These are phyloP conservation scores for Eulithis prunata DNA, from an alignment of 2,888 invertebrate species.

Conservation along the genomic window DNA sequence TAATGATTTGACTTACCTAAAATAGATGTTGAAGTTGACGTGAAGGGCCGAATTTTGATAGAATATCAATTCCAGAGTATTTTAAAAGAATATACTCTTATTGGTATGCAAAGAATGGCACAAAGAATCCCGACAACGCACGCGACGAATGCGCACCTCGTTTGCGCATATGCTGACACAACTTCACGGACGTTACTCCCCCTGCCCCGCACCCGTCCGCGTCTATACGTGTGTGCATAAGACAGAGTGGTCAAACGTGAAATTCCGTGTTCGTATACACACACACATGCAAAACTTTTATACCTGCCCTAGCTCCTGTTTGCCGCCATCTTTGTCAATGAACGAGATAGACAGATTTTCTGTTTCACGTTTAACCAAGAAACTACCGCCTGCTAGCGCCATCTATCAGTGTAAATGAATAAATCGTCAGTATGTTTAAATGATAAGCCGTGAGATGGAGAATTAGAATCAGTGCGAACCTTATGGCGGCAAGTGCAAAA, in stretches of 20 bases:
- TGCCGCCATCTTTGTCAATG: slow-evolving; percentile 76
- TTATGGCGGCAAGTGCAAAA: not conserved
- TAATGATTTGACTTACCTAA: slow-evolving; percentile 89
- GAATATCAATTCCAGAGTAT: slow-evolving; percentile 87
- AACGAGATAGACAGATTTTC: slow-evolving; percentile 64
- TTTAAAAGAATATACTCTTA: slow-evolving; percentile 89
- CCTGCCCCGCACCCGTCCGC: slow-evolving; percentile 79
- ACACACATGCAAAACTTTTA: slow-evolving; percentile 65
- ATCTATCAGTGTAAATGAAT: slow-evolving; percentile 49
- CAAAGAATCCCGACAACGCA: slow-evolving; percentile 98
- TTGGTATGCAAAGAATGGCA: slow-evolving; percentile 98
- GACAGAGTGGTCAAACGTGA: slow-evolving; percentile 83
- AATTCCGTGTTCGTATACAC: slow-evolving; percentile 78
- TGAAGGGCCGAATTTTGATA: slow-evolving; percentile 87
- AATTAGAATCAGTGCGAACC: slow-evolving; percentile 4
- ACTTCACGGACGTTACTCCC: slow-evolving; percentile 85
- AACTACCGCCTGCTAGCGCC: slow-evolving; percentile 47
- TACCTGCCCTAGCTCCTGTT: slow-evolving; percentile 80
- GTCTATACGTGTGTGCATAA: slow-evolving; percentile 68
- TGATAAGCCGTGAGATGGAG: slow-evolving; percentile 43
- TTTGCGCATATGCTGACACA: slow-evolving; percentile 92
- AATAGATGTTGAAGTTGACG: slow-evolving; percentile 86
- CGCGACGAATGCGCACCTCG: slow-evolving; percentile 92
- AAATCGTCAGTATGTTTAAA: not conserved
- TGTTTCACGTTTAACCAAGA: slow-evolving; percentile 50